Evolutionary conservation across 2,797 vertebrate genomes (phyloP).

Genomic region (Allobates femoralis): DNA sequence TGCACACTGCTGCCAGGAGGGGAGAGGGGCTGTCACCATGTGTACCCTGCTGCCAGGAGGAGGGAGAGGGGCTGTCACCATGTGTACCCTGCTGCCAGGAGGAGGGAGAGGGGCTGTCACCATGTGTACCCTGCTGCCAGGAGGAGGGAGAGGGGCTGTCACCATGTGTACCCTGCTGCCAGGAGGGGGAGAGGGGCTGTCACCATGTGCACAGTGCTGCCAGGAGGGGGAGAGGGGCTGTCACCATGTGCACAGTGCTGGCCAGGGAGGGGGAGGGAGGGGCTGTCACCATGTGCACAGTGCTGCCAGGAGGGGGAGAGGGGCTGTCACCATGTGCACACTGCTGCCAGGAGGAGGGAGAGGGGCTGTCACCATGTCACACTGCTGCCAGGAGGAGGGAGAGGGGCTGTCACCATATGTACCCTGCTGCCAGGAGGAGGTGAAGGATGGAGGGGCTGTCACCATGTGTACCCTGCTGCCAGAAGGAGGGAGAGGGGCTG

Average conservation of each 20-base stretch:
- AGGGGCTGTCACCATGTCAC: too few species aligned
- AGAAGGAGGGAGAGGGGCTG: not conserved
- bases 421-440: not conserved
- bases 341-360: too few species aligned
- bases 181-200: not conserved
- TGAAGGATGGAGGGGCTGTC: too few species aligned
- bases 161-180: too few species aligned
- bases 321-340: not conserved
- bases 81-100: not conserved
- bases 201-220: not conserved
- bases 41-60: not conserved
- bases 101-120: not conserved
- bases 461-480: not conserved
- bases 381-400: too few species aligned
- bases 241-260: not conserved
- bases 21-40: too few species aligned
- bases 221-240: not conserved
- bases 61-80: too few species aligned
- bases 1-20: not conserved
- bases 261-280: not conserved
- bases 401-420: not conserved
- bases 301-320: not conserved
- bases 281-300: too few species aligned
- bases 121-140: not conserved
- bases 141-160: too few species aligned